Evolutionary conservation across 1,140 invertebrate genomes (phyloP).

Genomic region (Drosophila sucinea): DNA sequence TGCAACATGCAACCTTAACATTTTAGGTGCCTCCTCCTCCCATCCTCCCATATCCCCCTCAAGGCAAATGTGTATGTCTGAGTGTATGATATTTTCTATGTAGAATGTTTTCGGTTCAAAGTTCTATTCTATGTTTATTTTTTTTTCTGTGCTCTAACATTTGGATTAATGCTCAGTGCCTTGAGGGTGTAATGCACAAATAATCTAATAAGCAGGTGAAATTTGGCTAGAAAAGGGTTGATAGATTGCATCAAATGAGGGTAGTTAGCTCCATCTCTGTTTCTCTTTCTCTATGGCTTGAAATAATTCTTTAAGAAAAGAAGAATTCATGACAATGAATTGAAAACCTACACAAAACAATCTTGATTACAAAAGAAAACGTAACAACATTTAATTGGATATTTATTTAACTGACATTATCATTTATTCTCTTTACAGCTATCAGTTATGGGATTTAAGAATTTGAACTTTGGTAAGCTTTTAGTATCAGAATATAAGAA

Average conservation of each 20-base stretch:
- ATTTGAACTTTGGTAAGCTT: too few relatives aligned
- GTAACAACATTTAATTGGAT: too few relatives aligned
- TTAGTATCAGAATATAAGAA: too few relatives aligned
- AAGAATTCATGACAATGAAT: slow-evolving; percentile 2
- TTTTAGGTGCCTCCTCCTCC: slow-evolving; percentile 53
- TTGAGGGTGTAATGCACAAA: slow-evolving; percentile 68
- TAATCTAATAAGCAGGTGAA: slow-evolving; percentile 78
- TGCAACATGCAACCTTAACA: slow-evolving; percentile 77
- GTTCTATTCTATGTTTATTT: not conserved
- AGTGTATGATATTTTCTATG: not conserved
- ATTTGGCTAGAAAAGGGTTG: slow-evolving; percentile 41
- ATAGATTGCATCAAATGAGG: slow-evolving; percentile 39
- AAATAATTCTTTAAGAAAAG: not conserved
- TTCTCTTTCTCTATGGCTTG: too few relatives aligned
- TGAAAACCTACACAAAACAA: slow-evolving; percentile 3
- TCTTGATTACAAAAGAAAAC: not conserved
- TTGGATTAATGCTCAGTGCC: slow-evolving; percentile 70
- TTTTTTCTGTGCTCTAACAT: slow-evolving; percentile 11
- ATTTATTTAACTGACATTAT: too few relatives aligned
- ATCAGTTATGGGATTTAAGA: too few relatives aligned
- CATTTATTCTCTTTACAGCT: too few relatives aligned
- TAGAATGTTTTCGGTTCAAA: slow-evolving; percentile 1
- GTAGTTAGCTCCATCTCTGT: not conserved
- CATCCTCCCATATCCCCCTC: too few relatives aligned
- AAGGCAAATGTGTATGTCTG: not conserved